Evolutionary conservation across 2,888 invertebrate genomes (phyloP), one percentile per base, ranked within the genome.

Genomic region (Tribolium freemani): DNA sequence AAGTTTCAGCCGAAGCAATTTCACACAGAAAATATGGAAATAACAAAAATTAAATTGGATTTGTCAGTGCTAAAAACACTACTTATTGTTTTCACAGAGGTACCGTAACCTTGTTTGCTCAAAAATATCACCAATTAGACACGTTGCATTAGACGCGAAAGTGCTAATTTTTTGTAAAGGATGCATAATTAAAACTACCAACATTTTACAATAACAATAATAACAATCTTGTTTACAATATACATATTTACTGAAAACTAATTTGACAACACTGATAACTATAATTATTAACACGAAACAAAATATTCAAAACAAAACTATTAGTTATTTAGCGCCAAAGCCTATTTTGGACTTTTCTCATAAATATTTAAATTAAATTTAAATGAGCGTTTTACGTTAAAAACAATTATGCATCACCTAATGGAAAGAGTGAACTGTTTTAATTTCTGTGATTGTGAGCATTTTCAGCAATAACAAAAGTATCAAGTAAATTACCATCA

Each of bases 1-100:
- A 79, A 78, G 78, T 75, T 75, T 71, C 71, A 60, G 74, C 57
- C 76, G 54, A 75, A 76, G 78, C 77, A 76, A 72, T 74, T 72
- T 66, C 68, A 68, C 63, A 73, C 71, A 61, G 60, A 75, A 80
- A 77, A 79, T 78, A 79, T 16, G 76, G 79, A 78, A 79, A 79
- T 76, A 75, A 77, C 73, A 75, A 77, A 78, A 80, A 79, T 77
- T 78, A 79, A 79, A 80, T 79, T 77, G 72, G 72, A 76, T 76
- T 75, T 75, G 16, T 16, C 16, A 16, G 16, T 26, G 26, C 26
- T 69, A 64, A 30, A 64, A 64, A 26, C 26, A 26, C 16, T 16
- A 16, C 16, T 16, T 16, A 16, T 16, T 16, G 16, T 16, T 16
- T 16, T 16, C 16, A 16, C 16, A 16, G 16, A 16, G 16, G 16